Evolutionary conservation across 1,140 invertebrate genomes (phyloP).

Genomic region (Atta cephalotes): DNA sequence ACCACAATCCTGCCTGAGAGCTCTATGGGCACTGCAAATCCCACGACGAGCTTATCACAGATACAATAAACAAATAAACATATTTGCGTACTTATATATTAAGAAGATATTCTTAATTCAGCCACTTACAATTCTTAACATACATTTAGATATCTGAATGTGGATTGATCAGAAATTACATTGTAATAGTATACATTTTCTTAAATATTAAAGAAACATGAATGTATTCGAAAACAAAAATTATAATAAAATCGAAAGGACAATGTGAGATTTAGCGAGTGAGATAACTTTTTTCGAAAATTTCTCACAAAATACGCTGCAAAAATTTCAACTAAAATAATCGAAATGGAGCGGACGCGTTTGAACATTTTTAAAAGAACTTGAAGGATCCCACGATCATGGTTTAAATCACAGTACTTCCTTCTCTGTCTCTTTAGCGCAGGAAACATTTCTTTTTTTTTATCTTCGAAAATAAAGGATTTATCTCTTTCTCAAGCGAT

Average conservation of each 20-base stretch:
- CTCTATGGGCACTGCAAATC: constrained; percentile 83
- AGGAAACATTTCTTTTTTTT: constrained; percentile 35
- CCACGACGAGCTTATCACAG: constrained; percentile 81
- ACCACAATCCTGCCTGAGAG: constrained; percentile 80
- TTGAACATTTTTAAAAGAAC: not conserved
- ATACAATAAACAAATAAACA: constrained; percentile 14
- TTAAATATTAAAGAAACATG: not conserved
- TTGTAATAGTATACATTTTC: not conserved
- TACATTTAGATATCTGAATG: not conserved
- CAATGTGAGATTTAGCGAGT: not conserved
- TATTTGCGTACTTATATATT: not conserved
- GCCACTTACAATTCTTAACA: not conserved
- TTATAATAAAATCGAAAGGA: not conserved
- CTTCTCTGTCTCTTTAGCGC: not conserved
- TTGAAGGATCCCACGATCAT: not conserved
- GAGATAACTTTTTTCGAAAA: not conserved
- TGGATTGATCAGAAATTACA: not conserved
- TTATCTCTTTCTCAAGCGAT: constrained; percentile 37
- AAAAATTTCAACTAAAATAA: constrained; percentile 15
- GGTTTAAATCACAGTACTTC: not conserved
- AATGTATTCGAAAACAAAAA: not conserved
- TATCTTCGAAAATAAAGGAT: constrained; percentile 41
- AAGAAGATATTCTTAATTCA: not conserved
- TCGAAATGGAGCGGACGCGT: not conserved
- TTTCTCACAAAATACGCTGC: not conserved